Evolutionary conservation across 1,140 invertebrate genomes (phyloP).

Genomic region (Chlorops oryzae): DNA sequence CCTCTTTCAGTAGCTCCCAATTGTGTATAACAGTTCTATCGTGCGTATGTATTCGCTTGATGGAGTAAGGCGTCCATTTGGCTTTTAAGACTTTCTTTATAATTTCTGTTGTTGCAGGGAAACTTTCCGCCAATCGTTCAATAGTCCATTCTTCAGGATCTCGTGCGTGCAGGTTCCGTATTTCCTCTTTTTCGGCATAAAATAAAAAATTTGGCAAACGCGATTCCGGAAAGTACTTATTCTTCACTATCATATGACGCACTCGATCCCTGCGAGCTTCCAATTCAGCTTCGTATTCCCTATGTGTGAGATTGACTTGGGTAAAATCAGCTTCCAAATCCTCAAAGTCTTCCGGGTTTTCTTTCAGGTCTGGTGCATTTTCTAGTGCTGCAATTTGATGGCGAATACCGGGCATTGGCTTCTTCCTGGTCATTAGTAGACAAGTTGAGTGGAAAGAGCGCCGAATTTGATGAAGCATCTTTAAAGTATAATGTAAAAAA

Average conservation of each 20-base stretch:
- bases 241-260: slow-evolving; percentile 57
- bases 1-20: slow-evolving; percentile 58
- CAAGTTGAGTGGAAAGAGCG: slow-evolving; percentile 18
- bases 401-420: slow-evolving; percentile 34
- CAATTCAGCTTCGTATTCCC: slow-evolving; percentile 46
- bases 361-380: slow-evolving; percentile 17
- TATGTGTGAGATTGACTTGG: slow-evolving; percentile 40
- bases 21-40: slow-evolving; percentile 60
- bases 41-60: slow-evolving; percentile 55
- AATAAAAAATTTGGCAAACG: slow-evolving; percentile 69
- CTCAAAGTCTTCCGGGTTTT: slow-evolving; percentile 46
- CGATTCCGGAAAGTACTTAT: slow-evolving; percentile 68
- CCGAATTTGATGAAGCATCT: too few species aligned
- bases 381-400: slow-evolving; percentile 24
- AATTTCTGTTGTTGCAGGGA: slow-evolving; percentile 62
- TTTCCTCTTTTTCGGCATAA: slow-evolving; percentile 77
- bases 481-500: too few species aligned
- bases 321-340: slow-evolving; percentile 52
- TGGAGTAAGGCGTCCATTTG: slow-evolving; percentile 56
- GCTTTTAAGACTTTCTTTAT: slow-evolving; percentile 57
- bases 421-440: slow-evolving; percentile 18
- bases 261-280: slow-evolving; percentile 45
- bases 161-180: slow-evolving; percentile 59
- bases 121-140: slow-evolving; percentile 68
- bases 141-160: slow-evolving; percentile 68